Evolutionary conservation across 2,113 vertebrate genomes (phyloP).

Genomic region (Salvelinus sp.): DNA sequence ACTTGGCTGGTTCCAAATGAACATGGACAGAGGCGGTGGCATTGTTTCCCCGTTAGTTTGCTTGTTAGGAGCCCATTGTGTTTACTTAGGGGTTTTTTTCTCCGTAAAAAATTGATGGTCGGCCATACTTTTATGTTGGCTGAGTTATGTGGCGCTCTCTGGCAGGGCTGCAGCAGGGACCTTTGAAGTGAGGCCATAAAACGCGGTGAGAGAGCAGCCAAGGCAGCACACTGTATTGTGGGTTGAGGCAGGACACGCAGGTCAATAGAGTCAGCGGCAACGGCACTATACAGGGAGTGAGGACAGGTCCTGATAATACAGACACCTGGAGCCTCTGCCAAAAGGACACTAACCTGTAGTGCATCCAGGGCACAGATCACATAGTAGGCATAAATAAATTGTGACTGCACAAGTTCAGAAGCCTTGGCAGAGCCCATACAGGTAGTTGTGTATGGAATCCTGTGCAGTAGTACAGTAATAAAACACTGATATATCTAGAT

Average conservation of each 20-base stretch:
- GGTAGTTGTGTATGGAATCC: background rate
- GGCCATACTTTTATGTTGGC: conserved; percentile 61
- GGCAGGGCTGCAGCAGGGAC: conserved; percentile 44
- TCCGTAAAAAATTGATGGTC: conserved; percentile 52
- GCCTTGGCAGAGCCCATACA: background rate
- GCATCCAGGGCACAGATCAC: background rate
- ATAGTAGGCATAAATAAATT: background rate
- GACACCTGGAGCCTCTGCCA: background rate
- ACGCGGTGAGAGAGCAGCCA: conserved; percentile 26
- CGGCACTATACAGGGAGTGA: background rate
- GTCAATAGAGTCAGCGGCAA: conserved; percentile 28
- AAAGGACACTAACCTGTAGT: background rate
- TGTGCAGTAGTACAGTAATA: background rate
- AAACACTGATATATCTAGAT: background rate
- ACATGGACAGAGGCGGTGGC: conserved; percentile 2
- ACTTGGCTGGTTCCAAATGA: conserved; percentile 22
- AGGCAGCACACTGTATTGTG: conserved; percentile 43
- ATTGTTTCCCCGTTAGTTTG: conserved; percentile 42
- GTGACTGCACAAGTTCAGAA: background rate
- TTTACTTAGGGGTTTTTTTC: conserved; percentile 49
- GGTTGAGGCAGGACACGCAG: conserved; percentile 50
- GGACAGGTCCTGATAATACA: conserved; percentile 2
- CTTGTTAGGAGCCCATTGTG: conserved; percentile 41
- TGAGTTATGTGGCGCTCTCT: conserved; percentile 64
- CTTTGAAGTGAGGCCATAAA: conserved; percentile 71